phyloP scores from a whole-genome alignment of 2,797 vertebrate species.

The Sternarchorhynchus goeldii region DNA sequence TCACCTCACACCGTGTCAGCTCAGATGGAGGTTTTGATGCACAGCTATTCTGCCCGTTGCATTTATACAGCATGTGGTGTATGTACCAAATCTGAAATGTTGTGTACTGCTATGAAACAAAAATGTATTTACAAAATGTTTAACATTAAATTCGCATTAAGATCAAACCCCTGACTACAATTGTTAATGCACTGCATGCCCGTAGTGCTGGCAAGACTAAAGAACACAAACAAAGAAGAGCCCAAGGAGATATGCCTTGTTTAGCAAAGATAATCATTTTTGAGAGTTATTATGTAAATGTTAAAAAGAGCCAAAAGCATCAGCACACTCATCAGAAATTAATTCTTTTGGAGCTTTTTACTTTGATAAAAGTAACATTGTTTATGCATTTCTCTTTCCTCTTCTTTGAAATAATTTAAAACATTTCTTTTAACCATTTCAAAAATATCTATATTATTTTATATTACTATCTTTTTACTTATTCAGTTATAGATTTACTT shows the following conservation, averaged over 20 bases:
- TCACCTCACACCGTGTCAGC: conserved; percentile 34
- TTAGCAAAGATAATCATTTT: background rate
- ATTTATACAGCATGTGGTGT: background rate
- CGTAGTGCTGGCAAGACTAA: background rate
- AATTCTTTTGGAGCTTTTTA: too few species aligned
- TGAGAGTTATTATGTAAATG: background rate
- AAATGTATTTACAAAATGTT: background rate
- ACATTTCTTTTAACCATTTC: too few species aligned
- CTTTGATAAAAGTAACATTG: too few species aligned
- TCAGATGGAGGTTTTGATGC: conserved; percentile 5
- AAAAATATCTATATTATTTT: too few species aligned
- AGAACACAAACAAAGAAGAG: background rate
- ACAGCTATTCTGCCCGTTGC: conserved; percentile 9
- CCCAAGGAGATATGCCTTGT: background rate
- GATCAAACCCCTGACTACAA: background rate
- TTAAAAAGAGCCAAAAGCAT: background rate
- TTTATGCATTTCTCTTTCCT: too few species aligned
- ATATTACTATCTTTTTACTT: too few species aligned
- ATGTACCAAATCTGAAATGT: background rate
- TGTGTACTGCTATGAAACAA: background rate
- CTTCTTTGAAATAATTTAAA: too few species aligned
- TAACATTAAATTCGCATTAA: background rate
- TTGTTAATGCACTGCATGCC: background rate
- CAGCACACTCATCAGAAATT: too few species aligned
- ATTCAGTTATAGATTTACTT: too few species aligned